phyloP scores from a whole-genome alignment of 1,140 invertebrate genomes.

The Bemisia tabaci region DNA sequence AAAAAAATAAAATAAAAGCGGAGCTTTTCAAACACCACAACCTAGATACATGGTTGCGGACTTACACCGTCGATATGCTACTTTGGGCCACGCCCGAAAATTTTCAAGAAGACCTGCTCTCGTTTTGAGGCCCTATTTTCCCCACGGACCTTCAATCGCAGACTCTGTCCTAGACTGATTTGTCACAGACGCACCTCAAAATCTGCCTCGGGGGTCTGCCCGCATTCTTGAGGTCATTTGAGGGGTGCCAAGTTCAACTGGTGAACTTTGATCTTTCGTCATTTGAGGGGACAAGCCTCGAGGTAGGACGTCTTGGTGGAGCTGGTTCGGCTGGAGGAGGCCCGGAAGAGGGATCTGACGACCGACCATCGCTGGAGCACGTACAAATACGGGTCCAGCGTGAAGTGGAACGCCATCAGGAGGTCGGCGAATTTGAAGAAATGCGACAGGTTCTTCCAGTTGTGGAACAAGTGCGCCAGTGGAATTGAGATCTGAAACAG shows the following conservation, averaged over 20 bases:
- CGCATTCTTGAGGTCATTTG: no score
- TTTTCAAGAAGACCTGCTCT: no score
- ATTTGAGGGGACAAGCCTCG: neutral
- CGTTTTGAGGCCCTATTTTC: no score
- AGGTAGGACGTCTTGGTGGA: neutral
- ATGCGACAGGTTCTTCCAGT: conserved; percentile 22
- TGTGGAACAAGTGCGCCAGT: conserved; percentile 37
- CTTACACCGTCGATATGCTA: no score
- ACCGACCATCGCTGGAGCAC: conserved; percentile 37
- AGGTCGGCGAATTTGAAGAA: conserved; percentile 51
- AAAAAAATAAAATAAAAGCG: no score
- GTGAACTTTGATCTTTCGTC: neutral
- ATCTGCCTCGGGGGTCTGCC: no score
- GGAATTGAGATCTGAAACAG: conserved; percentile 48
- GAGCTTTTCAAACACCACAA: no score
- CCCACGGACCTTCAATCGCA: no score
- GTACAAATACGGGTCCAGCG: conserved; percentile 67
- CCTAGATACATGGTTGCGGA: no score
- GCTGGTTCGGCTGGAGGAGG: neutral
- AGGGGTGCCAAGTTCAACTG: neutral
- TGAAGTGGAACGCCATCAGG: conserved; percentile 65
- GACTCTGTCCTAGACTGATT: no score
- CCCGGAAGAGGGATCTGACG: conserved; percentile 13
- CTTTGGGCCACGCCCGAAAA: no score
- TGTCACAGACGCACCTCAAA: no score